Conservation (phyloP, 2,113 vertebrate genomes). For the Sprattus sprattus region DNA sequence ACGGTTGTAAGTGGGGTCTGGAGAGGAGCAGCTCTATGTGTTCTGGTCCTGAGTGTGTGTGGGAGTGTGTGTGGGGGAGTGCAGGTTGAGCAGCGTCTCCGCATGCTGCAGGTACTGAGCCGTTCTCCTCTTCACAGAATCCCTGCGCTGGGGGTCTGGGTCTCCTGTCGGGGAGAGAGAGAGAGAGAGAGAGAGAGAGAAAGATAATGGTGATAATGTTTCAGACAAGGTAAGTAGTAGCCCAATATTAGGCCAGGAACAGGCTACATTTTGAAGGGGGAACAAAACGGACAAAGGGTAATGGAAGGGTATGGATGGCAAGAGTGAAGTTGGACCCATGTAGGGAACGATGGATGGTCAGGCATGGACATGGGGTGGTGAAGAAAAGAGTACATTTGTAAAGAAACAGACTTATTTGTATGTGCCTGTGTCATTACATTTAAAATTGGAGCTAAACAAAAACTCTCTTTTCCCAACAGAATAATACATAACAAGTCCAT, state of each 20-base stretch:
- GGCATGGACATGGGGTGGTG: too few relatives aligned
- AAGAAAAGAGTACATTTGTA: not conserved
- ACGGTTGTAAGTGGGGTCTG: not conserved
- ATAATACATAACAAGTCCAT: not conserved
- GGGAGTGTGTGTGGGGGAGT: constrained; percentile 58
- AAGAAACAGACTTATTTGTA: not conserved
- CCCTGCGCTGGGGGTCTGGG: constrained; percentile 69
- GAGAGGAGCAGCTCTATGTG: constrained; percentile 30
- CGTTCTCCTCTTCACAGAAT: constrained; percentile 79
- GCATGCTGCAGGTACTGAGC: constrained; percentile 81
- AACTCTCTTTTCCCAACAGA: not conserved
- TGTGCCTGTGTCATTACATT: not conserved
- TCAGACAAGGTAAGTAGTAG: not conserved
- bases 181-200: constrained; percentile 17
- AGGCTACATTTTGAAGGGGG: too few relatives aligned
- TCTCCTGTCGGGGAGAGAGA: constrained; percentile 69
- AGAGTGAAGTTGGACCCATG: too few relatives aligned
- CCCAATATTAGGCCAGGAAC: not conserved
- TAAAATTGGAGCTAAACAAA: not conserved
- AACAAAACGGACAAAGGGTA: not conserved
- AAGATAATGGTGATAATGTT: not conserved
- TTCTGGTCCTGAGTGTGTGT: constrained; percentile 43
- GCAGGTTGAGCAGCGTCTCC: constrained; percentile 70
- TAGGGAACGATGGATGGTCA: too few relatives aligned
- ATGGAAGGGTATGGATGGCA: not conserved